phyloP scores from a whole-genome alignment of 2,888 invertebrate genomes.

The Morpho achilles region DNA sequence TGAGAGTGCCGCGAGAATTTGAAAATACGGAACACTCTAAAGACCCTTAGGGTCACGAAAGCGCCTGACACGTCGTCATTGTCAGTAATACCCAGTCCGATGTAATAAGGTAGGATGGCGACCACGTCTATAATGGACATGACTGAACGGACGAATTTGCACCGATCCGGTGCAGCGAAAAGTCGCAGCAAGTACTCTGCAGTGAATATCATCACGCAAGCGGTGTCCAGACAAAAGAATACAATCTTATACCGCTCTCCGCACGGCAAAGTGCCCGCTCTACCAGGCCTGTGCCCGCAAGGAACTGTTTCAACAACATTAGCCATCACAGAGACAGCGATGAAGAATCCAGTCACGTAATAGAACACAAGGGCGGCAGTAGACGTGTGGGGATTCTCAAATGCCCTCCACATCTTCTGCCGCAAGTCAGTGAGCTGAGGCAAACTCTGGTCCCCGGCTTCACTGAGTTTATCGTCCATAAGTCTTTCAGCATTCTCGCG shows the following conservation, averaged over 20 bases:
- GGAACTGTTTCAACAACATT: conserved; percentile 99
- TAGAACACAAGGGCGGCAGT: conserved; percentile 99
- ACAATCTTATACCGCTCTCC: conserved; percentile 98
- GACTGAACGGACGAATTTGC: conserved; percentile 98
- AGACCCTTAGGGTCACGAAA: conserved; percentile 98
- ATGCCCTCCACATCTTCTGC: conserved; percentile 99
- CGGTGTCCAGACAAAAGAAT: conserved; percentile 99
- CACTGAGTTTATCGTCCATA: conserved; percentile 97
- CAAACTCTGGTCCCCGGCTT: conserved; percentile 93
- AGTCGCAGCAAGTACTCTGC: conserved; percentile 97
- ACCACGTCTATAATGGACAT: conserved; percentile 99
- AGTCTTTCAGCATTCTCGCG: conserved; percentile 98
- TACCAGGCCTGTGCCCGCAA: conserved; percentile 92
- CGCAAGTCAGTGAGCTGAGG: conserved; percentile 92
- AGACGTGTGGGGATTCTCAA: conserved; percentile 99
- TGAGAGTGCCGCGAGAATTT: conserved; percentile 99
- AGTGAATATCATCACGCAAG: conserved; percentile 99
- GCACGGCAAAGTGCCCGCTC: conserved; percentile 94
- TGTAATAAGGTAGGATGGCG: conserved; percentile 99
- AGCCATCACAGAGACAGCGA: conserved; percentile 99
- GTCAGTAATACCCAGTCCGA: conserved; percentile 97
- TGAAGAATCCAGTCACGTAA: conserved; percentile 99
- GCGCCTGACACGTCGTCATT: conserved; percentile 99
- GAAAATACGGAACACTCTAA: conserved; percentile 99
- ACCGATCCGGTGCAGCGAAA: conserved; percentile 98